Evolutionary conservation across 2,113 vertebrate species (phyloP).

Genomic region (Lutjanus erythropterus): DNA sequence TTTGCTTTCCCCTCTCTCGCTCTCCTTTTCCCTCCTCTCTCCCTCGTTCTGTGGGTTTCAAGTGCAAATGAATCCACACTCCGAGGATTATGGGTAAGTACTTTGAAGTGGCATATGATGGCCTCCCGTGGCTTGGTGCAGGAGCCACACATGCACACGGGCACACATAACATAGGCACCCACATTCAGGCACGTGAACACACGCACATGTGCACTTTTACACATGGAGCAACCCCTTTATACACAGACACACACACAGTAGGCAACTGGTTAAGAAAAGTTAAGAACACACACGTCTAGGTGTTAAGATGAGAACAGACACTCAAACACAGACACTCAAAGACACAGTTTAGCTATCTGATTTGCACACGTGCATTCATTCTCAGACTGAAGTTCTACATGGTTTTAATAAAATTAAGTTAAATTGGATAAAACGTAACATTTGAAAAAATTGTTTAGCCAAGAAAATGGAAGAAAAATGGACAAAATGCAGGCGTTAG

Average conservation of each 20-base stretch:
- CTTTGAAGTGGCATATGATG: conserved; percentile 74
- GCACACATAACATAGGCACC: neutral
- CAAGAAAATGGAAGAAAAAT: neutral
- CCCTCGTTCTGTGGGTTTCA: conserved; percentile 56
- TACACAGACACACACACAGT: neutral
- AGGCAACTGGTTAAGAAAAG: conserved; percentile 16
- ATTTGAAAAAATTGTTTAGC: too few species aligned
- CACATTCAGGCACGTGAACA: neutral
- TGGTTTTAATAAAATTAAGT: neutral
- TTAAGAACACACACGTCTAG: neutral
- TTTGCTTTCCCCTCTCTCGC: conserved; percentile 14
- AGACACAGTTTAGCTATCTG: neutral
- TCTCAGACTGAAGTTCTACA: neutral
- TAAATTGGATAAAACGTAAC: neutral
- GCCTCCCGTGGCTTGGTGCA: conserved; percentile 55
- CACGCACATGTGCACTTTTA: neutral
- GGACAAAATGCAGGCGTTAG: neutral
- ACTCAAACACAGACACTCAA: neutral
- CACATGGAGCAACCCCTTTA: neutral
- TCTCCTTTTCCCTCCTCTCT: neutral
- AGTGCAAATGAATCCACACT: conserved; percentile 78
- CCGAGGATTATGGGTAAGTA: conserved; percentile 70
- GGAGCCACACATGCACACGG: conserved; percentile 24
- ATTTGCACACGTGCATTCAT: neutral
- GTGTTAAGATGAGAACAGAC: neutral